Percentiles rank a stretch among this genome's conserved stretches.
Conservation (phyloP, 2,113 vertebrate species). For the Haemorhous mexicanus region DNA sequence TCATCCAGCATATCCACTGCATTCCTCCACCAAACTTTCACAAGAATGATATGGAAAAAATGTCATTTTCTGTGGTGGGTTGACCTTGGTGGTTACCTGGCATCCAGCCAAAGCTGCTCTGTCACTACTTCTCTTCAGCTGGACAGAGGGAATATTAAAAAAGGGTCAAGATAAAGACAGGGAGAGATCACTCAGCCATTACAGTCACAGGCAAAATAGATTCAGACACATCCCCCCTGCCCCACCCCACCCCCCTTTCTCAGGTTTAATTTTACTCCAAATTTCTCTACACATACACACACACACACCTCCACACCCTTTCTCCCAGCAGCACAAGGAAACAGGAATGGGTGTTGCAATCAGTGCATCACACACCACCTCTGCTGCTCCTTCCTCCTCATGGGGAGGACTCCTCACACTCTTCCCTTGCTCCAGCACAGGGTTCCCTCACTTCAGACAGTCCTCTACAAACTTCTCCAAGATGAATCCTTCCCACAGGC, state of each 20-base stretch:
- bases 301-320: neutral
- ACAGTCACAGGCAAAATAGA: neutral
- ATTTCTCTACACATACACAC: neutral
- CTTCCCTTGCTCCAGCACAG: neutral
- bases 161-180: neutral
- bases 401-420: neutral
- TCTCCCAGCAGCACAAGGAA: neutral
- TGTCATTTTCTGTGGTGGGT: neutral
- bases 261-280: neutral
- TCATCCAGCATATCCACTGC: neutral
- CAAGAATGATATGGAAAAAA: neutral
- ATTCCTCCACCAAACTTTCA: neutral
- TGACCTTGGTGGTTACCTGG: neutral
- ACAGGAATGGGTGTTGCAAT: neutral
- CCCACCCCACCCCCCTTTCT: neutral
- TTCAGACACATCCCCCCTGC: neutral
- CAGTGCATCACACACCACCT: neutral
- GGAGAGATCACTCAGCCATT: neutral
- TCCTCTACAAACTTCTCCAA: neutral
- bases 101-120: neutral
- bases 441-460: neutral
- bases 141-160: neutral
- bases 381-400: neutral
- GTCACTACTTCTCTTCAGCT: neutral
- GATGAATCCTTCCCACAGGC: neutral